phyloP scores from a whole-genome alignment of 2,113 vertebrate species.

The Phycodurus eques region DNA sequence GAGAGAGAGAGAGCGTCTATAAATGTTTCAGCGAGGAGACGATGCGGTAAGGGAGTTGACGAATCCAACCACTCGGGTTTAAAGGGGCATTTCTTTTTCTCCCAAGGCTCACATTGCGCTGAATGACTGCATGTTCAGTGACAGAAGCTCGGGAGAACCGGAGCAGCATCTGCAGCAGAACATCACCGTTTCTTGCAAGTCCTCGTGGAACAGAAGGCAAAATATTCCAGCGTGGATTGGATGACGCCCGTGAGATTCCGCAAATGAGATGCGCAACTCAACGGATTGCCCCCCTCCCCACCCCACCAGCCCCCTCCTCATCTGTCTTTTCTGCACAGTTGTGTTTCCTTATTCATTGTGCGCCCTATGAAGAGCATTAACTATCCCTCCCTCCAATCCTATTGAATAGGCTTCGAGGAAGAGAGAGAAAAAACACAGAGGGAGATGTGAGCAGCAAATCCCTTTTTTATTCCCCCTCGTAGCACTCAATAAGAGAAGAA shows the following conservation, averaged over 20 bases:
- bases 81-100: constrained; percentile 64
- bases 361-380: constrained; percentile 80
- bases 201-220: constrained; percentile 42
- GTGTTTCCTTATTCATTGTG: constrained; percentile 78
- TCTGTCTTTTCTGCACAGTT: constrained; percentile 64
- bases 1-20: constrained; percentile 35
- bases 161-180: constrained; percentile 52
- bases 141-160: constrained; percentile 48
- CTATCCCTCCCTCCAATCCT: constrained; percentile 80
- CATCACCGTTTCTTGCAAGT: constrained; percentile 40
- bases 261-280: constrained; percentile 65
- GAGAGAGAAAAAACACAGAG: constrained; percentile 68
- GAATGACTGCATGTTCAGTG: constrained; percentile 24
- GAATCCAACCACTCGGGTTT: constrained; percentile 66
- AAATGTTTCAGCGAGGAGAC: constrained; percentile 65
- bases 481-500: constrained; percentile 87
- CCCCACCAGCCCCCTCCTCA: constrained; percentile 27
- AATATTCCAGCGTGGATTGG: constrained; percentile 55
- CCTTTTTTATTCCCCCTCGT: constrained; percentile 83
- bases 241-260: constrained; percentile 62
- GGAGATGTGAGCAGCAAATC: constrained; percentile 85
- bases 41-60: constrained; percentile 76
- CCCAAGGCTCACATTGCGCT: constrained; percentile 66
- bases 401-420: constrained; percentile 69
- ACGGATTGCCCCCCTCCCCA: constrained; percentile 59